A percentile compares a stretch with the other conserved stretches of the same genome.
These are phyloP conservation scores for Chunga burmeisteri DNA, from an alignment of 2,113 vertebrate genomes.

Conservation along the genomic window DNA sequence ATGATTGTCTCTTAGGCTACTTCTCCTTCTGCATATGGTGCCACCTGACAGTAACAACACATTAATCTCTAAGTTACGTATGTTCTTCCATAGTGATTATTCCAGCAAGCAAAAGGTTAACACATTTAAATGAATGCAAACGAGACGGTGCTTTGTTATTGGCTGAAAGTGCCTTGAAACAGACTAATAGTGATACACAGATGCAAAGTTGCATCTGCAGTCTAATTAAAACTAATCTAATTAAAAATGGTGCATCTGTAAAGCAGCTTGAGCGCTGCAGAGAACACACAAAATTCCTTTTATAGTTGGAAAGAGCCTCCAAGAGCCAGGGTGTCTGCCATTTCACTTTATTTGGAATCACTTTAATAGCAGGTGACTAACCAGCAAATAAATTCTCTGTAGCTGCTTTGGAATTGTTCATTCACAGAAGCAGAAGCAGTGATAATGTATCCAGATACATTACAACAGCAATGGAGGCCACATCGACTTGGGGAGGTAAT, in stretches of 20 bases:
- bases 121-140: constrained; percentile 5
- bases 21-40: neutral
- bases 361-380: constrained; percentile 45
- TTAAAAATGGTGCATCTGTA: constrained; percentile 32
- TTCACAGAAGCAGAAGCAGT: constrained; percentile 13
- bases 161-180: constrained; percentile 7
- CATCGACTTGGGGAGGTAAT: neutral
- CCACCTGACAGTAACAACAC: neutral
- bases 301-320: neutral
- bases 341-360: constrained; percentile 27
- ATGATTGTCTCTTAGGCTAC: neutral
- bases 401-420: constrained; percentile 3
- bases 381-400: constrained; percentile 10
- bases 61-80: neutral
- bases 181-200: constrained; percentile 1
- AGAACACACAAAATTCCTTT: constrained; percentile 12
- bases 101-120: constrained; percentile 31
- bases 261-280: neutral
- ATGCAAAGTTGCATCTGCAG: constrained; percentile 23
- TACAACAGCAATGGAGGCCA: neutral
- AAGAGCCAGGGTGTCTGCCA: constrained; percentile 1
- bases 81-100: neutral
- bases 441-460: neutral
- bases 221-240: constrained; percentile 62
- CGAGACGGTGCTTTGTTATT: neutral